These are phyloP conservation scores for Pterois miles DNA, from an alignment of 2,797 vertebrate genomes.

Conservation along the genomic window DNA sequence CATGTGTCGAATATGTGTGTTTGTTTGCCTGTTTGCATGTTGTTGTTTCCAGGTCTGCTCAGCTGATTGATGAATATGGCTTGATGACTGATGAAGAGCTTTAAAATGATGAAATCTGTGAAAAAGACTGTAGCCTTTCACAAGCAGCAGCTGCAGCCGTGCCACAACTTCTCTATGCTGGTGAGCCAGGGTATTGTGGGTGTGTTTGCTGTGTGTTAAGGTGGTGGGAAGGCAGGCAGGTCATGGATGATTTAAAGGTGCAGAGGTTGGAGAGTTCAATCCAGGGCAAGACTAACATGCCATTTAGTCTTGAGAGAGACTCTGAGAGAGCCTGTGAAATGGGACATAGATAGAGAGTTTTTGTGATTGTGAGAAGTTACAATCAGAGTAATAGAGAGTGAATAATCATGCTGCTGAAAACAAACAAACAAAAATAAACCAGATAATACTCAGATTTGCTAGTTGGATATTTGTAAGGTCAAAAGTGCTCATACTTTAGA, in stretches of 20 bases:
- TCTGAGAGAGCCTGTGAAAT: slow-evolving; percentile 27
- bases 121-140: slow-evolving; percentile 19
- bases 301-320: too few relatives aligned
- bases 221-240: slow-evolving; percentile 18
- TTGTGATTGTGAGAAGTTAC: too few relatives aligned
- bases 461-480: neutral
- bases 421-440: too few relatives aligned
- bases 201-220: neutral
- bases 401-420: neutral
- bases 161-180: neutral
- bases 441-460: neutral
- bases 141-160: neutral
- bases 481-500: neutral
- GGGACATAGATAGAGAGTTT: neutral
- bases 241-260: slow-evolving; percentile 78
- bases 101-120: slow-evolving; percentile 36
- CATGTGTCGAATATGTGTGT: slow-evolving; percentile 5
- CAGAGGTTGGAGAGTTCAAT: slow-evolving; percentile 79
- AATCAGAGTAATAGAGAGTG: neutral
- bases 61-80: slow-evolving; percentile 51
- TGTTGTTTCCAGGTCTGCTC: slow-evolving; percentile 16
- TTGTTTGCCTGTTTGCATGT: slow-evolving; percentile 42
- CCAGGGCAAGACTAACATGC: slow-evolving; percentile 71
- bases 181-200: slow-evolving; percentile 6
- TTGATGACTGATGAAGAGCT: slow-evolving; percentile 34